Evolutionary conservation across 2,113 vertebrate genomes (phyloP).

Genomic region (Lepus americanus): DNA sequence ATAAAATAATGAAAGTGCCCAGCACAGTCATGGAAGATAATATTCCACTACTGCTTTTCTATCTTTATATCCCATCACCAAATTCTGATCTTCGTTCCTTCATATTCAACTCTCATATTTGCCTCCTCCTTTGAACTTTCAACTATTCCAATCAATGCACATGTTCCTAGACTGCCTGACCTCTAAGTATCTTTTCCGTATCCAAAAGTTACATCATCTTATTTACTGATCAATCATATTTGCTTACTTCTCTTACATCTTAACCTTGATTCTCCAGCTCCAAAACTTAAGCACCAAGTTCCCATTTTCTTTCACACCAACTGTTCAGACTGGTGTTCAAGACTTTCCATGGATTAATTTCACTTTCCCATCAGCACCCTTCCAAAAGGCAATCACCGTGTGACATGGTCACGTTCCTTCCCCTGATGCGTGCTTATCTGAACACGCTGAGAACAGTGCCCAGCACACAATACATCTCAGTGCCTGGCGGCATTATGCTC

Average conservation of each 20-base stretch:
- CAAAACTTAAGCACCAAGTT: neutral
- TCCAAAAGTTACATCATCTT: conserved; percentile 46
- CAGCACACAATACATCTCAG: conserved; percentile 36
- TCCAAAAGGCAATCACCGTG: conserved; percentile 26
- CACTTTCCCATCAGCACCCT: conserved; percentile 19
- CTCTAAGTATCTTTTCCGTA: neutral
- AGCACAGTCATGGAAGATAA: neutral
- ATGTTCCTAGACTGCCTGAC: neutral
- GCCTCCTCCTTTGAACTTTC: conserved; percentile 42
- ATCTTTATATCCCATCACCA: conserved; percentile 6
- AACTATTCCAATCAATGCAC: conserved; percentile 53
- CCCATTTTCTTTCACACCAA: neutral
- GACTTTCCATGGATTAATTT: neutral
- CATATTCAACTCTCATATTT: conserved; percentile 30
- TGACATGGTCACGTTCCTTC: conserved; percentile 22
- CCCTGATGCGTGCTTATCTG: neutral
- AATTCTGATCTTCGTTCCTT: conserved; percentile 37
- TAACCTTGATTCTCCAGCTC: conserved; percentile 15
- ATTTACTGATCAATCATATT: conserved; percentile 32
- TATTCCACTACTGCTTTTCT: neutral
- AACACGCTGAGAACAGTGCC: conserved; percentile 47
- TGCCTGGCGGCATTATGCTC: conserved; percentile 27
- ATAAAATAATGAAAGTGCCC: conserved; percentile 35
- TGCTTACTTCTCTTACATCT: conserved; percentile 25
- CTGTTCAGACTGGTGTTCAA: conserved; percentile 3